These are phyloP conservation scores for Acanthosepion esculentum DNA, from an alignment of 2,888 invertebrate genomes.

Conservation along the genomic window DNA sequence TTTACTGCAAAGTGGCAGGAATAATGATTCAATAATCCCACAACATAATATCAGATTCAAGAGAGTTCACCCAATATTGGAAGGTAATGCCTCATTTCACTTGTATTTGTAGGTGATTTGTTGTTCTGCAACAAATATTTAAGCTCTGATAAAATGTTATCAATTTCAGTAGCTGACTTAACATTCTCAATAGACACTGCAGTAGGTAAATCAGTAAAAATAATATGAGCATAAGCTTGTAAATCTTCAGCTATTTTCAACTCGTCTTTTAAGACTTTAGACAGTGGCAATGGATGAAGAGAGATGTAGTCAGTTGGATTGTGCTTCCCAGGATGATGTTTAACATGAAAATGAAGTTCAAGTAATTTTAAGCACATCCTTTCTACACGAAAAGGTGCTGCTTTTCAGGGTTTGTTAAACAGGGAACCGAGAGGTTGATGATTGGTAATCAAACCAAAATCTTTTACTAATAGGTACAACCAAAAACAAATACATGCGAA, in stretches of 20 bases:
- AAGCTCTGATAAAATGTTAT: background rate
- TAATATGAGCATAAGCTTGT: background rate
- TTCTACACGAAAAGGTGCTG: background rate
- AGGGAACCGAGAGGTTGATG: too few relatives aligned
- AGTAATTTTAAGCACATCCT: background rate
- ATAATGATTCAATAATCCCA: background rate
- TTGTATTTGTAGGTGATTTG: background rate
- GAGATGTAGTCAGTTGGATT: background rate
- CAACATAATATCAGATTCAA: background rate
- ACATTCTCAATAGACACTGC: background rate
- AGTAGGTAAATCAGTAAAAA: background rate
- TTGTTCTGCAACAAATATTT: background rate
- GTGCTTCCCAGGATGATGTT: background rate
- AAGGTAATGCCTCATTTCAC: too few relatives aligned
- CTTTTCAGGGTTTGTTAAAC: too few relatives aligned
- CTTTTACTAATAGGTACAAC: background rate
- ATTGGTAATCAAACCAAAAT: background rate
- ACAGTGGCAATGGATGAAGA: background rate
- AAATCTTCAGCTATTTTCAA: background rate
- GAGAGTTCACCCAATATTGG: background rate
- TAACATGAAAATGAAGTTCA: background rate
- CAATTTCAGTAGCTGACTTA: background rate
- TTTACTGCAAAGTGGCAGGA: background rate
- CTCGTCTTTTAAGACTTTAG: background rate
- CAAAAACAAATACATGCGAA: background rate